Evolutionary conservation across 2,888 invertebrate genomes (phyloP).

Genomic region (Agonopterix alstromeriana): DNA sequence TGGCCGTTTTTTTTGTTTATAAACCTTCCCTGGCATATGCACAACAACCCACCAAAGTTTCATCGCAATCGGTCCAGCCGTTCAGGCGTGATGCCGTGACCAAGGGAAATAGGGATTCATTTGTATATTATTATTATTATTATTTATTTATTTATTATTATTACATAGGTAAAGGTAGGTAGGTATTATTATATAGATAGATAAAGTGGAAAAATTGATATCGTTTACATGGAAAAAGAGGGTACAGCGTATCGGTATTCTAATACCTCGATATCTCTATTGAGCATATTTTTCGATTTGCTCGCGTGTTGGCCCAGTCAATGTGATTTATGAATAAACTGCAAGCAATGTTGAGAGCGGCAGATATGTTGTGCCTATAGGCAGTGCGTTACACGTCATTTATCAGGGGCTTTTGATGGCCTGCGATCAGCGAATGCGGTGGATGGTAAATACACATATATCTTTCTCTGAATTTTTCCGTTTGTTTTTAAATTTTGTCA

Average conservation of each 20-base stretch:
- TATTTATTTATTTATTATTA: too few species aligned
- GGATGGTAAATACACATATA: constrained; percentile 26
- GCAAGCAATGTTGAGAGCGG: constrained; percentile 3
- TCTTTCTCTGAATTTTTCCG: neutral
- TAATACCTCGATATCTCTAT: constrained; percentile 38
- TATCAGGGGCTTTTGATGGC: constrained; percentile 35
- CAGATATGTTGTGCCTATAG: constrained; percentile 8
- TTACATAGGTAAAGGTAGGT: too few species aligned
- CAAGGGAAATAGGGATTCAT: too few species aligned
- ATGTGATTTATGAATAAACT: constrained; percentile 41
- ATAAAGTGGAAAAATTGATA: constrained; percentile 14
- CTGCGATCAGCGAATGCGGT: constrained; percentile 26
- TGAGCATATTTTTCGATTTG: constrained; percentile 49
- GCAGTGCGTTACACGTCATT: constrained; percentile 27
- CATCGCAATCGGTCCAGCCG: too few species aligned
- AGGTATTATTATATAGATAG: too few species aligned
- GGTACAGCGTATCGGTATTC: constrained; percentile 17
- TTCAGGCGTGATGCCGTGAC: too few species aligned
- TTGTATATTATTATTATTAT: too few species aligned
- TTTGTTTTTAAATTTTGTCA: neutral
- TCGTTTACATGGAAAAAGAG: constrained; percentile 11
- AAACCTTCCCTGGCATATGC: too few species aligned
- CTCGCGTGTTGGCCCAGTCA: constrained; percentile 24
- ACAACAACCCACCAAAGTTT: too few species aligned
- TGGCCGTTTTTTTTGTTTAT: too few species aligned